Base-by-base conservation (phyloP, 2,888 invertebrate genomes). In the Agrotis puta region DNA sequence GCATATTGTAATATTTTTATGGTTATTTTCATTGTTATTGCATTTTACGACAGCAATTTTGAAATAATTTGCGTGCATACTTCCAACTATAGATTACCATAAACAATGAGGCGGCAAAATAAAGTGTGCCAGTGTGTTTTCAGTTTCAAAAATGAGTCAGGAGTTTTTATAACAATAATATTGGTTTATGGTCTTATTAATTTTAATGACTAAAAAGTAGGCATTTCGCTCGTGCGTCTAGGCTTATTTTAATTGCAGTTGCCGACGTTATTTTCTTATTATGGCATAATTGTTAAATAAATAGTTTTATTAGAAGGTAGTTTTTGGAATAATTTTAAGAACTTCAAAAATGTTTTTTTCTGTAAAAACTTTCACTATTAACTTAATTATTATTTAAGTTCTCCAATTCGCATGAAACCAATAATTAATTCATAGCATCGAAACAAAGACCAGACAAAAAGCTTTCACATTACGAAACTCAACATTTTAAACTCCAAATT, bases 121-220 rank as follows among this genome's bases (percentile, higher is more conserved):
- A 70, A 70, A 70, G 33, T 59, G 18, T 64, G 77, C 50, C 54
- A 53, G 24, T 57, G 14, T 2, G 57, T 63, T 63, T 73, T 63
- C 33, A 62, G 53, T 50, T 11, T 43, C 16, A 59, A 64, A 43
- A 64, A 39, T 50, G 20, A 33, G 3, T 20, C 24, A 53, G 18
- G 45, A 47, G 27, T 64, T 69, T 47, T 20, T 39, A 64, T n/a
- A 24, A 14, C 22, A 47, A n/a, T 39, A 0, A n/a, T 22, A n/a
- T 61, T 74, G 62, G 20, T 53, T n/a, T 63, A 50, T 39, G 20
- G 33, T 48, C 9, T 47, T 22, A 5, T 43, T 47, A 20, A 22
- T 48, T 62, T 48, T 47, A 58, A 53, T n/a, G 1, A 27, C n/a
- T n/a, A n/a, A n/a, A n/a, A n/a, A n/a, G n/a, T n/a, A n/a, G n/a